A percentile compares a stretch with the other conserved stretches of the same genome.
Evolutionary conservation across 1,140 invertebrate species (phyloP).

Genomic region (Subanguina moxae): DNA sequence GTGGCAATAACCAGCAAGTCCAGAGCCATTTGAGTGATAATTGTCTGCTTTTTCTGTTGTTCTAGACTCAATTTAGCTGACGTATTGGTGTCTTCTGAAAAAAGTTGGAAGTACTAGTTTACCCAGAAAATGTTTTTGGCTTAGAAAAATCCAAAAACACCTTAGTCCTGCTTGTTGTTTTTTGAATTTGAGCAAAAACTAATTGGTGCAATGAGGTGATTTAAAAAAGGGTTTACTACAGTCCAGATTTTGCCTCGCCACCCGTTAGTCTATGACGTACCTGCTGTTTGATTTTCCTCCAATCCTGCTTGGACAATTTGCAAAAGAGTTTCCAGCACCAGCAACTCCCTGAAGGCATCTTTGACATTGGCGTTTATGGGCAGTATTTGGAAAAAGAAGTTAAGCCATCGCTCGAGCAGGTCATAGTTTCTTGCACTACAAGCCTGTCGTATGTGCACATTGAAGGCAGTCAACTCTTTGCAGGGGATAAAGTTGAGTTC

Average conservation of each 20-base stretch:
- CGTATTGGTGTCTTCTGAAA: background rate
- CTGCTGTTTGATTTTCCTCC: background rate
- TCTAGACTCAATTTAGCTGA: background rate
- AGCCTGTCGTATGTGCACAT: conserved; percentile 79
- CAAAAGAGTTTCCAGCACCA: conserved; percentile 84
- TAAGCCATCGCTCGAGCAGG: conserved; percentile 66
- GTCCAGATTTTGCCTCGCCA: no score
- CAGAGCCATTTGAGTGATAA: conserved; percentile 28
- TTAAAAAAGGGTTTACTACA: no score
- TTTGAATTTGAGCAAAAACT: no score
- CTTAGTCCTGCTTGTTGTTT: no score
- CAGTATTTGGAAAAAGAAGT: conserved; percentile 54
- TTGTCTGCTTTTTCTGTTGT: background rate
- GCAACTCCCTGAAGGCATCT: conserved; percentile 95
- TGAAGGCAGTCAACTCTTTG: conserved; percentile 93
- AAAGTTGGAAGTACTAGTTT: background rate
- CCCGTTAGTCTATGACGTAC: no score
- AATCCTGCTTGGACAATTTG: conserved; percentile 32
- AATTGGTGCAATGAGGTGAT: no score
- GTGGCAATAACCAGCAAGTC: conserved; percentile 38
- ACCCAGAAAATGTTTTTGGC: background rate
- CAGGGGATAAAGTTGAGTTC: conserved; percentile 96
- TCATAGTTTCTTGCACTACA: conserved; percentile 51
- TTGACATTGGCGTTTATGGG: conserved; percentile 87
- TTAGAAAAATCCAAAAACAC: no score